Conservation (phyloP, 2,113 vertebrate species). For the Pipa parva region DNA sequence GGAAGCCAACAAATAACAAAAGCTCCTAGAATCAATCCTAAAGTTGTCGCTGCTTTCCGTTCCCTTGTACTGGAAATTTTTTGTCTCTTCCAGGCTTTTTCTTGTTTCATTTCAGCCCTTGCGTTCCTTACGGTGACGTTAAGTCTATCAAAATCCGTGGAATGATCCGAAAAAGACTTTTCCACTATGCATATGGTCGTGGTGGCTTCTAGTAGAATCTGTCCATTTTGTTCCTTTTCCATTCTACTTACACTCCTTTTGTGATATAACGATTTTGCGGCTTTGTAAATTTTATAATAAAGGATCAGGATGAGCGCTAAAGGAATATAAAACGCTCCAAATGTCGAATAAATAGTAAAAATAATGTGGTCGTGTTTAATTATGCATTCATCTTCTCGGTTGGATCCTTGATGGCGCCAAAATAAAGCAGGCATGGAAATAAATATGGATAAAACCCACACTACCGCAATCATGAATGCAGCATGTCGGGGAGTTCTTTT, state of each 20-base stretch:
- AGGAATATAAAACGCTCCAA: slow-evolving; percentile 96
- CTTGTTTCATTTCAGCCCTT: slow-evolving; percentile 66
- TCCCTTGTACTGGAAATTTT: slow-evolving; percentile 88
- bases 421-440: slow-evolving; percentile 90
- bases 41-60: slow-evolving; percentile 84
- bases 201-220: slow-evolving; percentile 72
- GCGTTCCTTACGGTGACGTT: slow-evolving; percentile 62
- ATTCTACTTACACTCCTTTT: slow-evolving; percentile 81
- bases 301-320: slow-evolving; percentile 91
- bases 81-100: slow-evolving; percentile 78
- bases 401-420: slow-evolving; percentile 80
- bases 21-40: slow-evolving; percentile 91
- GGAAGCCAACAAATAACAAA: slow-evolving; percentile 98
- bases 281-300: slow-evolving; percentile 97
- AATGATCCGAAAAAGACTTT: slow-evolving; percentile 83
- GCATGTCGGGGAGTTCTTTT: slow-evolving; percentile 86
- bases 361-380: slow-evolving; percentile 90
- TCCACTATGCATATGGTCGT: slow-evolving; percentile 70
- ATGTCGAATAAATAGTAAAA: slow-evolving; percentile 88
- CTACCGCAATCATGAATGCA: slow-evolving; percentile 84
- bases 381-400: slow-evolving; percentile 79
- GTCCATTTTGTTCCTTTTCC: slow-evolving; percentile 80
- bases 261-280: slow-evolving; percentile 88
- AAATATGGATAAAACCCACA: slow-evolving; percentile 90
- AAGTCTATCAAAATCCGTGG: slow-evolving; percentile 76